Evolutionary conservation across 2,888 invertebrate genomes (phyloP).

Genomic region (Pachycephus smyrnensis): DNA sequence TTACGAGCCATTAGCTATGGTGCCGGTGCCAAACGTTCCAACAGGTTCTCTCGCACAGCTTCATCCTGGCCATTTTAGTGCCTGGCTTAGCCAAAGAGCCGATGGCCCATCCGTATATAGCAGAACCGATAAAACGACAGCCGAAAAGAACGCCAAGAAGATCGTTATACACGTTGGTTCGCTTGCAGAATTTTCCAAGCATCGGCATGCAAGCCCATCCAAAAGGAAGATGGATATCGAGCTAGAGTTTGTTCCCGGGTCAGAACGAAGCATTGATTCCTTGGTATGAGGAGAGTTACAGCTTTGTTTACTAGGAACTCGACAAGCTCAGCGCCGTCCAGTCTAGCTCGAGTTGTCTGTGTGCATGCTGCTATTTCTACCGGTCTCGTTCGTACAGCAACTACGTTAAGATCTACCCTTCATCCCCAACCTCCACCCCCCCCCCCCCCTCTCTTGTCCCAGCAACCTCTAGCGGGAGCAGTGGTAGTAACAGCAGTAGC

Average conservation of each 20-base stretch:
- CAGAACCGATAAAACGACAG: background rate
- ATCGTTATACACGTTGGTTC: background rate
- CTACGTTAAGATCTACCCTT: constrained; percentile 37
- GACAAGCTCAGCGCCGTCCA: constrained; percentile 64
- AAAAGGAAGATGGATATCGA: constrained; percentile 52
- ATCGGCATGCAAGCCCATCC: constrained; percentile 50
- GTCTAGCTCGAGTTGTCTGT: constrained; percentile 55
- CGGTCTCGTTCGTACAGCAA: background rate
- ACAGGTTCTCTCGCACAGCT: constrained; percentile 36
- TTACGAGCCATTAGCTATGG: constrained; percentile 41
- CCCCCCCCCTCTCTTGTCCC: no score
- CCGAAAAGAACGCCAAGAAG: background rate
- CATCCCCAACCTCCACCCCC: constrained; percentile 13
- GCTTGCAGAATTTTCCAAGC: constrained; percentile 23
- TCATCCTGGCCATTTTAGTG: constrained; percentile 26
- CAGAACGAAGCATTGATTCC: constrained; percentile 61
- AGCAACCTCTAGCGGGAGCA: background rate
- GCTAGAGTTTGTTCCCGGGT: constrained; percentile 34
- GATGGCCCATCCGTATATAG: background rate
- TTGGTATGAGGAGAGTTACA: constrained; percentile 64
- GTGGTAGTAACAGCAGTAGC: background rate
- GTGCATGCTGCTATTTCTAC: constrained; percentile 12
- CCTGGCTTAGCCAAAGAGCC: constrained; percentile 4
- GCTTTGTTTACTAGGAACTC: constrained; percentile 65
- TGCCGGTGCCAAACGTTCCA: constrained; percentile 40